Conservation (phyloP, 2,888 invertebrate genomes). For the Calameuta idolon region DNA sequence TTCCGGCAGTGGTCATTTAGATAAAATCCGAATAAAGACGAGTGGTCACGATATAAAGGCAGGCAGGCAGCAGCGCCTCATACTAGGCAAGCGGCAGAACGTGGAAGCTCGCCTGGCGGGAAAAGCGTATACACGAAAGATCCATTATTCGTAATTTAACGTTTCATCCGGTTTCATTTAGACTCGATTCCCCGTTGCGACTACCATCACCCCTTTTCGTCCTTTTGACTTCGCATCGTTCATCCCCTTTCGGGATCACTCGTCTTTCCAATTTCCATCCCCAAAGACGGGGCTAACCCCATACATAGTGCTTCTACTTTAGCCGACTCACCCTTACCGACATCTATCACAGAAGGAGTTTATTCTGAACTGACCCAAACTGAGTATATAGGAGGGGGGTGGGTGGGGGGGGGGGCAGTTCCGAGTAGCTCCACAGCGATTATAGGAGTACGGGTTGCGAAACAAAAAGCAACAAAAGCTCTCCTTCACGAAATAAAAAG, state of each 20-base stretch:
- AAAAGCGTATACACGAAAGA: not conserved
- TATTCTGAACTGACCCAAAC: not conserved
- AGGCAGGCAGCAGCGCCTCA: not conserved
- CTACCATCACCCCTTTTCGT: not conserved
- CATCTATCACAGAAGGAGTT: not conserved
- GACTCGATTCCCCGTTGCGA: not conserved
- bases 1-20: not conserved
- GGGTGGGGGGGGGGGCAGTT: not conserved
- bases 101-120: not conserved
- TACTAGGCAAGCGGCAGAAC: not conserved
- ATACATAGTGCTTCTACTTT: not conserved
- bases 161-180: not conserved
- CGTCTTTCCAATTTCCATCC: not conserved
- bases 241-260: not conserved
- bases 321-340: not conserved
- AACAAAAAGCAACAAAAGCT: not conserved
- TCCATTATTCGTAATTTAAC: not conserved
- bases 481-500: not conserved
- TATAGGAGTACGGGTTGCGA: not conserved
- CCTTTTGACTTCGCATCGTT: not conserved
- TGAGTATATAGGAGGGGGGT: not conserved
- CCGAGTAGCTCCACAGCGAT: not conserved
- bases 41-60: not conserved
- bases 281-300: not conserved
- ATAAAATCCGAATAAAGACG: conserved; percentile 5